Evolutionary conservation across 2,888 invertebrate species (phyloP).

Genomic region (Netelia virgata): DNA sequence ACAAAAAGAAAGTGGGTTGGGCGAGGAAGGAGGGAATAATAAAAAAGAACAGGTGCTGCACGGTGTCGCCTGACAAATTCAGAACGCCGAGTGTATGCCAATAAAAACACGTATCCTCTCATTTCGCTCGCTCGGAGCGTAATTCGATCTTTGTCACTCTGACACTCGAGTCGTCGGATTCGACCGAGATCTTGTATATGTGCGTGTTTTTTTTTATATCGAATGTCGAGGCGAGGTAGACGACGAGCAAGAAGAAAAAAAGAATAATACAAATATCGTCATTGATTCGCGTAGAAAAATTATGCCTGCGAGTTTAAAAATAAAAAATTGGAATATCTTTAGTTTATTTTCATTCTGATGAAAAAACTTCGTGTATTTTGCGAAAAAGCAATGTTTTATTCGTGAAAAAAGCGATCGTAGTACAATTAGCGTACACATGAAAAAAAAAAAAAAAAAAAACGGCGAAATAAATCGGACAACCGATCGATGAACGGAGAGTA

Average conservation of each 20-base stretch:
- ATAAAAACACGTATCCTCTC: slow-evolving; percentile 45
- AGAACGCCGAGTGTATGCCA: slow-evolving; percentile 12
- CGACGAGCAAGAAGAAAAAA: neutral
- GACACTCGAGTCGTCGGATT: slow-evolving; percentile 44
- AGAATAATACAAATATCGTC: neutral
- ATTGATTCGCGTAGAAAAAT: neutral
- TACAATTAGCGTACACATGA: neutral
- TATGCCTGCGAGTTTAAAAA: neutral
- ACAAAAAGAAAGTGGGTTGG: neutral
- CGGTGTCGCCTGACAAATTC: slow-evolving; percentile 49
- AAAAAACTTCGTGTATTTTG: neutral
- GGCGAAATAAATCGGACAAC: slow-evolving; percentile 27
- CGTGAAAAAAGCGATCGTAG: slow-evolving; percentile 3
- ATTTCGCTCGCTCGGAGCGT: slow-evolving; percentile 43
- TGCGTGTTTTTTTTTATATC: slow-evolving; percentile 36
- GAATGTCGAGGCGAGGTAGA: slow-evolving; percentile 42
- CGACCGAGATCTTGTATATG: slow-evolving; percentile 40
- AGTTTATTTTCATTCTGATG: slow-evolving; percentile 8
- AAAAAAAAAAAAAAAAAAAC: slow-evolving; percentile 7
- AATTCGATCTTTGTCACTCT: slow-evolving; percentile 53
- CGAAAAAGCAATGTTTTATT: neutral
- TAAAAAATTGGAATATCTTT: no score
- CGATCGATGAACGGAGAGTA: slow-evolving; percentile 38
- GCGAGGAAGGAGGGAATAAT: slow-evolving; percentile 3
- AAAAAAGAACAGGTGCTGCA: slow-evolving; percentile 26